phyloP scores from a whole-genome alignment of 2,113 vertebrate species.

The Taxidea taxus region DNA sequence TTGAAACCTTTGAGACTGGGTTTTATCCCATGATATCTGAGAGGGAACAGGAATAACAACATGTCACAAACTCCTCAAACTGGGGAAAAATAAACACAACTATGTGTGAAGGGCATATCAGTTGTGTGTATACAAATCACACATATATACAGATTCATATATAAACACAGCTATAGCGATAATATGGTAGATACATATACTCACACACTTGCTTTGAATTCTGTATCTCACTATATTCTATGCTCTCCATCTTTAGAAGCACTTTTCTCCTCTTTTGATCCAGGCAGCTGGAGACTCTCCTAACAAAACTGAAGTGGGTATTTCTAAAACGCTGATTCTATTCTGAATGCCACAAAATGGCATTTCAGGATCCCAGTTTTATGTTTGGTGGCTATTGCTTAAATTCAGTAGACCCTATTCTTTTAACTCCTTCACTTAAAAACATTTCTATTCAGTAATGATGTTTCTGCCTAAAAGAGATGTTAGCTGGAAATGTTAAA shows the following conservation, averaged over 20 bases:
- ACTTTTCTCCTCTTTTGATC: conserved; percentile 65
- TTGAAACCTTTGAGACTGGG: conserved; percentile 2
- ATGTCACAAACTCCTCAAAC: conserved; percentile 11
- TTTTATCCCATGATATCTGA: conserved; percentile 31
- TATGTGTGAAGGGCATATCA: conserved; percentile 33
- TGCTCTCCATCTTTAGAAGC: conserved; percentile 62
- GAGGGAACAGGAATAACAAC: conserved; percentile 15
- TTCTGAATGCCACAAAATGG: conserved; percentile 10
- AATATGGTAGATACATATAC: conserved; percentile 70
- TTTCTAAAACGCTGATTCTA: conserved; percentile 54
- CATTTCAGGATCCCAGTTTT: conserved; percentile 6
- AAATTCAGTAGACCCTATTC: not conserved
- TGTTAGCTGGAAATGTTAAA: conserved; percentile 4
- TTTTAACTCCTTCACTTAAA: conserved; percentile 21
- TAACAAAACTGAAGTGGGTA: conserved; percentile 38
- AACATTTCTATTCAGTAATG: conserved; percentile 16
- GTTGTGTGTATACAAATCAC: conserved; percentile 32
- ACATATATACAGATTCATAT: conserved; percentile 58
- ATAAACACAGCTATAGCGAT: conserved; percentile 36
- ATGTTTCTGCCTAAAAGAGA: conserved; percentile 16
- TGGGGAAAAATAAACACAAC: conserved; percentile 41
- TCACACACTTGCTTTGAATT: conserved; percentile 65
- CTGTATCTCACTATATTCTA: conserved; percentile 63
- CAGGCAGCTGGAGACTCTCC: conserved; percentile 44
- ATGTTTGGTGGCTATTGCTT: not conserved